Evolutionary conservation across 2,888 invertebrate species (phyloP).

Genomic region (Mesorhabditis sp.): DNA sequence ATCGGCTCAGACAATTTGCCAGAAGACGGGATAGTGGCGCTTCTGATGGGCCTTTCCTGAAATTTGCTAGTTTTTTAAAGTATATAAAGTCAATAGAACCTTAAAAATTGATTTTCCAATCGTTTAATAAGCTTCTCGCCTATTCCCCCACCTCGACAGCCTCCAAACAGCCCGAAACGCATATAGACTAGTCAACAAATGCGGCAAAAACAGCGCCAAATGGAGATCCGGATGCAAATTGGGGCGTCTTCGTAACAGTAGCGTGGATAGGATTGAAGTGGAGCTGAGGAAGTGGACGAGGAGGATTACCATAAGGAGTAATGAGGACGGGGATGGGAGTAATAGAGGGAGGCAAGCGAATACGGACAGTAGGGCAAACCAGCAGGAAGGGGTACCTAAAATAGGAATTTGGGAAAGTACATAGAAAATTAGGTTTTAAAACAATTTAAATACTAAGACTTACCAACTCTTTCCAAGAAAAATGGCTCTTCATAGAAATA

Average conservation of each 20-base stretch:
- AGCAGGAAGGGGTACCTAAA: too few species aligned
- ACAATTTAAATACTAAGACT: too few species aligned
- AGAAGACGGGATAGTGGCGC: not conserved
- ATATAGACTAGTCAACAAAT: not conserved
- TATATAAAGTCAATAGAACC: not conserved
- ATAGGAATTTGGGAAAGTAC: too few species aligned
- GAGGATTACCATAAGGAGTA: not conserved
- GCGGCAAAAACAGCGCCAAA: not conserved
- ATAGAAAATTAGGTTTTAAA: too few species aligned
- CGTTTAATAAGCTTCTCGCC: not conserved
- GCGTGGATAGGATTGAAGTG: not conserved
- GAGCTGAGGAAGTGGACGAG: not conserved
- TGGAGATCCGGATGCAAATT: not conserved
- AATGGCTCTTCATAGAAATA: too few species aligned
- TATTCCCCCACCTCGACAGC: not conserved
- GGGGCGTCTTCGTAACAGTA: not conserved
- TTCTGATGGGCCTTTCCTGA: slow-evolving; percentile 1
- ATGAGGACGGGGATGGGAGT: not conserved
- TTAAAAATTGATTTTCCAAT: not conserved
- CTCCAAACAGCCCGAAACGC: slow-evolving; percentile 2
- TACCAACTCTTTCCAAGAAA: too few species aligned
- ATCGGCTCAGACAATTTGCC: not conserved
- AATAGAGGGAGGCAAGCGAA: not conserved
- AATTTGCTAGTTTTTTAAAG: not conserved
- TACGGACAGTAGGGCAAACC: too few species aligned